Evolutionary conservation across 2,797 vertebrate genomes (phyloP).

Genomic region (Smutsia gigantea): DNA sequence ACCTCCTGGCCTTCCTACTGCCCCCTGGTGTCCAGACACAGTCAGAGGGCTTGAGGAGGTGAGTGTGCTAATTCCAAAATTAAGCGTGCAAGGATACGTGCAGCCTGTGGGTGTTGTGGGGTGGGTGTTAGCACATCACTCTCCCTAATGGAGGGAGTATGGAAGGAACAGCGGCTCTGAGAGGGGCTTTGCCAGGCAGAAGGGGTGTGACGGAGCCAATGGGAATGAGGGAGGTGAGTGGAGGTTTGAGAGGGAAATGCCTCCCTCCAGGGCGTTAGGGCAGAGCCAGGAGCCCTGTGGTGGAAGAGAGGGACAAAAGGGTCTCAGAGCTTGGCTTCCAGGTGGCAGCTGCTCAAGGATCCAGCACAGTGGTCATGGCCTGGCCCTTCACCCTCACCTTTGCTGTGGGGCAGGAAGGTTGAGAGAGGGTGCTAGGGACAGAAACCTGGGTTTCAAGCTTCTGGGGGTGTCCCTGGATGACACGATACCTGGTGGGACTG

Average conservation of each 20-base stretch:
- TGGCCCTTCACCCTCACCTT: not conserved
- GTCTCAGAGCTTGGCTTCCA: not conserved
- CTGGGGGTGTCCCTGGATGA: not conserved
- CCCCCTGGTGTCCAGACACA: not conserved
- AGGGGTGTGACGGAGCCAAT: rapidly evolving
- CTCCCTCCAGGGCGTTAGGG: not conserved
- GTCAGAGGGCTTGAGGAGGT: rapidly evolving
- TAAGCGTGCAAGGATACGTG: not conserved
- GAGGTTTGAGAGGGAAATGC: rapidly evolving
- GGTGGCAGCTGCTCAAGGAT: not conserved
- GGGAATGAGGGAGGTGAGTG: too few relatives aligned
- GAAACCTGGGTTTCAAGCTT: not conserved
- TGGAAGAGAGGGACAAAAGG: not conserved
- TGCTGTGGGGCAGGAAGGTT: too few relatives aligned
- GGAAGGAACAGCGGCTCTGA: not conserved
- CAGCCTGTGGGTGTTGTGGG: rapidly evolving
- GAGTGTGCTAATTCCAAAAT: not conserved
- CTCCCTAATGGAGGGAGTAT: not conserved
- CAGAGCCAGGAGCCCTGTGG: rapidly evolving
- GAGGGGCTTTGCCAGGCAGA: rapidly evolving
- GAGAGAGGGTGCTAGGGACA: not conserved
- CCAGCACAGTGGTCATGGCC: not conserved
- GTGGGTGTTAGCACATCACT: rapidly evolving
- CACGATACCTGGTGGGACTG: not conserved
- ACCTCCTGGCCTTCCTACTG: rapidly evolving